A percentile compares a stretch with the other conserved stretches of the same genome.
These are phyloP conservation scores for Pherbina coryleti DNA, from an alignment of 2,888 invertebrate species.

Conservation along the genomic window DNA sequence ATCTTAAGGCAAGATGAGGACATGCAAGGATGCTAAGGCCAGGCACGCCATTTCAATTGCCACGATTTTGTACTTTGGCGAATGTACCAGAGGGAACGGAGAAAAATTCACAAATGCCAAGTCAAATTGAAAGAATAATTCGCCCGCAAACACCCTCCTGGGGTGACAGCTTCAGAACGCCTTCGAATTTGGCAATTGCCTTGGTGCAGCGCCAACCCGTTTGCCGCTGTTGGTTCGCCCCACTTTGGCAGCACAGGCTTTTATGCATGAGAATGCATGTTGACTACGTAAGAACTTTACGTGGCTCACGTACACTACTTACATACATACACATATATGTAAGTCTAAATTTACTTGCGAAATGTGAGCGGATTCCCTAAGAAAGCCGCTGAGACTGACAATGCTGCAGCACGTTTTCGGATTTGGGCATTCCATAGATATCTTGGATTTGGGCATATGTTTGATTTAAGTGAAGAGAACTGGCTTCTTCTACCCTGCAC, in stretches of 20 bases:
- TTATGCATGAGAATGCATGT: background rate
- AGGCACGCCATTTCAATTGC: conserved; percentile 29
- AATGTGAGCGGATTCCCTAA: conserved; percentile 33
- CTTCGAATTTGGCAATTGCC: conserved; percentile 67
- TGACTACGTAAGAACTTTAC: background rate
- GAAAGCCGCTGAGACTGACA: conserved; percentile 26
- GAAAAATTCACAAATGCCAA: conserved; percentile 64
- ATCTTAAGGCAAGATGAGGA: background rate
- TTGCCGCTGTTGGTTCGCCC: background rate
- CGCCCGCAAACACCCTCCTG: conserved; percentile 68
- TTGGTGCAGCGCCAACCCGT: conserved; percentile 56
- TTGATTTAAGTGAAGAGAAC: background rate
- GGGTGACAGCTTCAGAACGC: conserved; percentile 58
- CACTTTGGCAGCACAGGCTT: background rate
- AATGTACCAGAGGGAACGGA: background rate
- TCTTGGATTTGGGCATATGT: background rate
- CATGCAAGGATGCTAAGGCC: background rate
- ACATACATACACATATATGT: conserved; percentile 60
- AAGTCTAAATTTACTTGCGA: conserved; percentile 62
- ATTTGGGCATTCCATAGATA: background rate
- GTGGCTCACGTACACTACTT: background rate
- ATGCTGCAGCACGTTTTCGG: conserved; percentile 25
- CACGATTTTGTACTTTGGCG: conserved; percentile 6
- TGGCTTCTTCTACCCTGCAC: background rate
- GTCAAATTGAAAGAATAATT: conserved; percentile 69